These are phyloP conservation scores for Salarias fasciatus DNA, from an alignment of 2,797 vertebrate genomes.

Conservation along the genomic window DNA sequence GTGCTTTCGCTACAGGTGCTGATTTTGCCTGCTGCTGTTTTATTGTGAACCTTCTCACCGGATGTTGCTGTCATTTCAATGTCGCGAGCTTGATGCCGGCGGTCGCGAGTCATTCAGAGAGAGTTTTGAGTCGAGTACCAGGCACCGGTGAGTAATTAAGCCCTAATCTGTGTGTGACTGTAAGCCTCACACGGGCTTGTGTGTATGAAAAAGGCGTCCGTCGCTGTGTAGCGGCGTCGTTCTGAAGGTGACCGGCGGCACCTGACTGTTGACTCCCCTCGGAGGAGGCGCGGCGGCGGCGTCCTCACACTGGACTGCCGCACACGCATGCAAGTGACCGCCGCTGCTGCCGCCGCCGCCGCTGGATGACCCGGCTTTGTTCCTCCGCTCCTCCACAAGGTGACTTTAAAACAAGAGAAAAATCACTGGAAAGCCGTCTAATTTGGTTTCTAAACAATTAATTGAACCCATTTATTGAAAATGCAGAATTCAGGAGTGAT, in stretches of 20 bases:
- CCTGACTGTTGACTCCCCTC: background rate
- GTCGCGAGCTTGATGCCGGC: rapidly evolving
- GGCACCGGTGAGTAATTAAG: slow-evolving; percentile 51
- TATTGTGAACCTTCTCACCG: slow-evolving; percentile 16
- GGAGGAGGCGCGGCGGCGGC: slow-evolving; percentile 22
- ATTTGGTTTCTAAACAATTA: too few species aligned
- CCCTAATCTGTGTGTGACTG: background rate
- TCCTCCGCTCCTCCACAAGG: slow-evolving; percentile 29
- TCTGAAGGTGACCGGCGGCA: background rate
- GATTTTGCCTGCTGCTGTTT: background rate
- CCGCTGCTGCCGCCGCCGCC: background rate
- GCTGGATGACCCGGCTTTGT: slow-evolving; percentile 40
- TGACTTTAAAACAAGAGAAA: slow-evolving; percentile 3
- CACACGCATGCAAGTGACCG: slow-evolving; percentile 45
- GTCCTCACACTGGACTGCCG: slow-evolving; percentile 38
- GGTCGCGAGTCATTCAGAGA: slow-evolving; percentile 41
- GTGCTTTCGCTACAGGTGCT: too few species aligned
- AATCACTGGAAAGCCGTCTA: background rate
- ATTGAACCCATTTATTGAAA: too few species aligned
- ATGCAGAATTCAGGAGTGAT: too few species aligned
- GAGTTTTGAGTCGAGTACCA: slow-evolving; percentile 66
- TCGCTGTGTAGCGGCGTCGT: background rate
- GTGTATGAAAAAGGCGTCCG: background rate
- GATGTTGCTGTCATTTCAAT: slow-evolving; percentile 13
- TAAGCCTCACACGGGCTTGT: background rate